Conservation (phyloP, 2,113 vertebrate species). For the Pristiophorus japonicus region DNA sequence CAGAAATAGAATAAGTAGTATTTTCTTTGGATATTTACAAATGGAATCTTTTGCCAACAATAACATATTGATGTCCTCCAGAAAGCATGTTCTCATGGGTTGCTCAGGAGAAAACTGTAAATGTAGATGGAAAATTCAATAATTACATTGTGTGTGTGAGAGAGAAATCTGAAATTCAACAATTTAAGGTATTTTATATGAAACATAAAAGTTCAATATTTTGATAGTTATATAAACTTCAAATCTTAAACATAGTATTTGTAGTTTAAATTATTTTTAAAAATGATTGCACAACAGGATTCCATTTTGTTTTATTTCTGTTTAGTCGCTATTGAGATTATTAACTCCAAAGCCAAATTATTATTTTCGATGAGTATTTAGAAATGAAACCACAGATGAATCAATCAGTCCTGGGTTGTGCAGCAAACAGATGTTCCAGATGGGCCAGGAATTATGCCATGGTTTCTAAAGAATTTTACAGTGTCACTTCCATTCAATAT, state of each 20-base stretch:
- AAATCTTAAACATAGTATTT: not conserved
- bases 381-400: not conserved
- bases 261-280: not conserved
- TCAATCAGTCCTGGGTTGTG: not conserved
- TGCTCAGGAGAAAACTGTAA: not conserved
- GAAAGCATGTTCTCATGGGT: not conserved
- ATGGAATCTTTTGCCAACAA: not conserved
- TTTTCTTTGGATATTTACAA: not conserved
- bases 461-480: not conserved
- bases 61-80: not conserved
- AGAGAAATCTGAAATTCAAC: not conserved
- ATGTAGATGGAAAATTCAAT: not conserved
- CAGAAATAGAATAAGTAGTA: not conserved
- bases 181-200: not conserved
- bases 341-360: not conserved
- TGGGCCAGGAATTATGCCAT: not conserved
- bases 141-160: not conserved
- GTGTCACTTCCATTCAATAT: not conserved
- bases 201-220: not conserved
- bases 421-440: not conserved
- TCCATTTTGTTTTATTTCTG: not conserved
- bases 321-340: not conserved
- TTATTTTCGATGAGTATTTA: not conserved
- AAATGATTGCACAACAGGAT: not conserved
- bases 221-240: not conserved